Evolutionary conservation across 2,888 invertebrate species (phyloP), one percentile per base, ranked within the genome.

Genomic region (Diaphora mendica): DNA sequence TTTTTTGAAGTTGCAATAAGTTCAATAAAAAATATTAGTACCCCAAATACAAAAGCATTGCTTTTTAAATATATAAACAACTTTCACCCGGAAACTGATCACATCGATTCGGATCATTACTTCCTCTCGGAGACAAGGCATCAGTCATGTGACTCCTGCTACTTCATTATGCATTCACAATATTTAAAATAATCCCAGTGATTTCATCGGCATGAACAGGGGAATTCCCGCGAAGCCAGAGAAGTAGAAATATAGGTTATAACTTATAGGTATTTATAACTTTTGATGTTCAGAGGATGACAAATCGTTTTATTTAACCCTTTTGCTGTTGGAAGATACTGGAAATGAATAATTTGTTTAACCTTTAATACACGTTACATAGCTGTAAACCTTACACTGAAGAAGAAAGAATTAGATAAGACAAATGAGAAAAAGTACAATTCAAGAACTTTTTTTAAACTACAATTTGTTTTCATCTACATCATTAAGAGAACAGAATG

Each of bases 91-190:
- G 1, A 51, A 23, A 23, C 8, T 51, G 23, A 23, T 26, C n/a
- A 30, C n/a, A 30, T 62, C 59, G 7, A 62, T 30, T 62, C 15
- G 7, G 59, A 15, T 15, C 13, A 42, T 42, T 42, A 42, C 42
- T 7, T 59, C 26, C 2, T 26, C 15, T 30, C 26, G 15, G 15
- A 5, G 59, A 17, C 62, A 30, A 13, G 17, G 30, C 7, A 17
- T 30, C 62, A 17, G 62, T 59, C 13, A n/a, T n/a, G n/a, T n/a
- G n/a, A n/a, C n/a, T n/a, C n/a, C 4, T 15, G n/a, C 26, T 26
- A 59, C 59, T 59, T 20, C 64, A 65, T 65, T 65, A 65, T 65
- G 39, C 20, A 65, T 65, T 65, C 39, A 35, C 20, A 65, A 65
- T n/a, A 65, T 39, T 65, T 39, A n/a, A 23, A 65, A 65, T 39